Conservation (phyloP, 2,888 invertebrate genomes). For the Tholera decimalis region DNA sequence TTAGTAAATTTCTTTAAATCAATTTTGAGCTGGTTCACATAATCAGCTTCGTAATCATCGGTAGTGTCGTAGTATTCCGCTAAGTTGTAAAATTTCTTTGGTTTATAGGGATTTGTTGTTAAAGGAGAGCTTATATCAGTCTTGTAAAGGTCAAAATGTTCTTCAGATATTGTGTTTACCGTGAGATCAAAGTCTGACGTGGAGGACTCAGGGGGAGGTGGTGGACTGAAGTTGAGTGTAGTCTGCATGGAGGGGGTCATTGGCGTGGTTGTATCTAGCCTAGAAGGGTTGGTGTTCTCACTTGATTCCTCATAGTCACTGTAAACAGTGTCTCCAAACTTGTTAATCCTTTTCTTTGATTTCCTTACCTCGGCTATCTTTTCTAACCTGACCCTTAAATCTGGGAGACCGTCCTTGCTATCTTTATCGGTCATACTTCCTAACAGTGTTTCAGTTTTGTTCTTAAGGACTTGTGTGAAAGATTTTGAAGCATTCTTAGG, state of each 20-base stretch:
- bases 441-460: conserved; percentile 84
- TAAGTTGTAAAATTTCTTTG: conserved; percentile 72
- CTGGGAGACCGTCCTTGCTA: conserved; percentile 77
- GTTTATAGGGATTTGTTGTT: conserved; percentile 65
- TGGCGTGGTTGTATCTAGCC: conserved; percentile 46
- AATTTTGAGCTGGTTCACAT: conserved; percentile 78
- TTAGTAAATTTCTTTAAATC: conserved; percentile 81
- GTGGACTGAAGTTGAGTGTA: conserved; percentile 26
- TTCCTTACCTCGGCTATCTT: conserved; percentile 86
- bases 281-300: conserved; percentile 66
- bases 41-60: conserved; percentile 83
- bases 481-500: conserved; percentile 87
- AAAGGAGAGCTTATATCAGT: conserved; percentile 47
- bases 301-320: conserved; percentile 83
- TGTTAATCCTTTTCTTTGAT: conserved; percentile 81
- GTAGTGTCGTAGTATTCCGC: conserved; percentile 81
- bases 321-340: conserved; percentile 79
- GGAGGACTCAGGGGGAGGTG: conserved; percentile 23
- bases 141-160: conserved; percentile 46
- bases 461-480: conserved; percentile 86
- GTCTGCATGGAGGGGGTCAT: conserved; percentile 28
- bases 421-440: conserved; percentile 76
- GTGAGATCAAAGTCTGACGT: conserved; percentile 38
- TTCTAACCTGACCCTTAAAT: conserved; percentile 82
- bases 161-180: conserved; percentile 49